Conservation (phyloP, 1,140 invertebrate species). For the Phymastichus coffea region DNA sequence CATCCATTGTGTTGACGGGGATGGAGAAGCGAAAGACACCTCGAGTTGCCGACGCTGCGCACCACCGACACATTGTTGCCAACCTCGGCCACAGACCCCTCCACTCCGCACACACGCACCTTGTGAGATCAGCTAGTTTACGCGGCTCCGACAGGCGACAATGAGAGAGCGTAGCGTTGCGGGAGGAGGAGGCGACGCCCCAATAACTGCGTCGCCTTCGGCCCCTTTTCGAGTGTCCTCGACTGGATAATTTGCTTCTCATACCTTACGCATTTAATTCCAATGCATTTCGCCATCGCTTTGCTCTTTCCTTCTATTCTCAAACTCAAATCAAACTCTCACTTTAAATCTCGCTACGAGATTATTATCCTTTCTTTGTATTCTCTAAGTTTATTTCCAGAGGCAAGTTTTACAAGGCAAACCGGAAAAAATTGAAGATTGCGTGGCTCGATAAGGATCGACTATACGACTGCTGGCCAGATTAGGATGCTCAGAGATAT, state of each 20-base stretch:
- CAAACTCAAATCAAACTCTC: too few species aligned
- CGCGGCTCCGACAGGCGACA: too few species aligned
- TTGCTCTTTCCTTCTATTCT: too few species aligned
- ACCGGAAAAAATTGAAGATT: conserved; percentile 19
- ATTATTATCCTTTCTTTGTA: conserved; percentile 15
- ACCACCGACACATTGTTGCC: conserved; percentile 46
- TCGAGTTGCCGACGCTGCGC: neutral
- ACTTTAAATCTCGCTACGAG: too few species aligned
- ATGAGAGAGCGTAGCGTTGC: too few species aligned
- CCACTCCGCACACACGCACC: conserved; percentile 20
- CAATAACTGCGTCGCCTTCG: conserved; percentile 21
- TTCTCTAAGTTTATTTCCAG: conserved; percentile 2
- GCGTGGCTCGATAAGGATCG: conserved; percentile 39
- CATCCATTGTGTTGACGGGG: conserved; percentile 45
- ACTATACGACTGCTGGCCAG: conserved; percentile 31
- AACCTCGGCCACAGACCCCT: conserved; percentile 38
- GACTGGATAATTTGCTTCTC: conserved; percentile 57
- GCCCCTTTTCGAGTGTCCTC: conserved; percentile 33
- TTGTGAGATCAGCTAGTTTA: neutral
- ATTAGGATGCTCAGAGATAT: conserved; percentile 46
- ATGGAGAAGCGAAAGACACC: neutral
- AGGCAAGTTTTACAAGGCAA: neutral
- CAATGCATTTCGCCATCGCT: conserved; percentile 31
- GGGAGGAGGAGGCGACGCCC: conserved; percentile 10
- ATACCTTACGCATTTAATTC: conserved; percentile 44